Evolutionary conservation across 2,888 invertebrate genomes (phyloP).

Genomic region (Eupithecia subfuscata): DNA sequence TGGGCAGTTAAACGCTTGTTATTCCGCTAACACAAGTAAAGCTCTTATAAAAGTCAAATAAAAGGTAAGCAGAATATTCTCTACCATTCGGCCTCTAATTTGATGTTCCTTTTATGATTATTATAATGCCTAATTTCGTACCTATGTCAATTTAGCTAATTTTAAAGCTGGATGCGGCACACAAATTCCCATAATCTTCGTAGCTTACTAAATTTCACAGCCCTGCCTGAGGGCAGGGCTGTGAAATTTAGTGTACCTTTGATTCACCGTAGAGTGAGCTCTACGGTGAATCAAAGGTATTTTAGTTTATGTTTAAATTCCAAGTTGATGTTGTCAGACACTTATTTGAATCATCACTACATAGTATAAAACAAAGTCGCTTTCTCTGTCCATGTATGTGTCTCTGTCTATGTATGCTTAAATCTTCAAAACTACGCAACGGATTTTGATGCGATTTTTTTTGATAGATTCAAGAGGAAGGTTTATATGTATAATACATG

Average conservation of each 20-base stretch:
- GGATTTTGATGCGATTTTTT: no score
- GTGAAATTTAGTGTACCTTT: no score
- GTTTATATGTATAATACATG: no score
- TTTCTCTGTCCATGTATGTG: no score
- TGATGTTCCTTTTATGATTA: constrained; percentile 52
- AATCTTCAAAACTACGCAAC: no score
- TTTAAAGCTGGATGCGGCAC: constrained; percentile 5
- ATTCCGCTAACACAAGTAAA: constrained; percentile 67
- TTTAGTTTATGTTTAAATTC: not conserved
- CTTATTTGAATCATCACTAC: not conserved
- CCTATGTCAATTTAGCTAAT: constrained; percentile 46
- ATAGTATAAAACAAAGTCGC: no score
- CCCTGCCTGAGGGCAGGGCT: no score
- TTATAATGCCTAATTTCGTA: constrained; percentile 40
- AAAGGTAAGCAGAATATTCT: constrained; percentile 55
- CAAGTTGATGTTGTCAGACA: not conserved
- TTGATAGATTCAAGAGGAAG: no score
- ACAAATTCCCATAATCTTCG: not conserved
- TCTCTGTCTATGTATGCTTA: no score
- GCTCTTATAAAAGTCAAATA: constrained; percentile 60
- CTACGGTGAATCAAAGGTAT: not conserved
- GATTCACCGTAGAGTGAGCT: no score
- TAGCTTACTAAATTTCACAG: not conserved
- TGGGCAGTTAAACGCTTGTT: constrained; percentile 76
- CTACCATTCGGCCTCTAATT: constrained; percentile 45